A percentile compares a stretch with the other conserved stretches of the same genome.
Conservation (phyloP, 2,797 vertebrate genomes). For the Heliangelus exortis region DNA sequence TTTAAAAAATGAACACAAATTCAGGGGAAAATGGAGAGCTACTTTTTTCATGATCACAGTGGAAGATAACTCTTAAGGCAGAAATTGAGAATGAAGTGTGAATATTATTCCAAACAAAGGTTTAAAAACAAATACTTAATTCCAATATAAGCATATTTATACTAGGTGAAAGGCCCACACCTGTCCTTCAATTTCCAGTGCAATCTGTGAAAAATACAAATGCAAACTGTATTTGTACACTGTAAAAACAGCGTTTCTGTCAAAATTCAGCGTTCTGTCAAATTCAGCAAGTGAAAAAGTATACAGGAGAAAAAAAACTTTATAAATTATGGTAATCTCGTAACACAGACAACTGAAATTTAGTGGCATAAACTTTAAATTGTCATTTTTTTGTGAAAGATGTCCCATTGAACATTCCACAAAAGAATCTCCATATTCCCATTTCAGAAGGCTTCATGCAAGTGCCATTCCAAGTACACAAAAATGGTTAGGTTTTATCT, state of each 20-base stretch:
- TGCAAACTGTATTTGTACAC: too few relatives aligned
- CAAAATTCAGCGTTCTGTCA: too few relatives aligned
- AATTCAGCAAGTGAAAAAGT: background rate
- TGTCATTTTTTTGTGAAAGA: background rate
- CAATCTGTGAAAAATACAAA: background rate
- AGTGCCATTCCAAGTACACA: background rate
- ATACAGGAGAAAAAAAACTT: background rate
- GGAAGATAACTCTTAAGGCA: background rate
- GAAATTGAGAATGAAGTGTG: background rate
- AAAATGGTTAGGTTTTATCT: background rate
- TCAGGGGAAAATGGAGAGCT: background rate
- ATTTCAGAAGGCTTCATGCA: background rate
- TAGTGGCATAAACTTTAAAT: background rate
- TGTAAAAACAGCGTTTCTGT: too few relatives aligned
- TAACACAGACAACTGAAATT: background rate
- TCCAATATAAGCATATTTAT: background rate
- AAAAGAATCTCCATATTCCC: background rate
- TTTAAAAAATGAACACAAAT: background rate
- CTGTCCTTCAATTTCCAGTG: background rate
- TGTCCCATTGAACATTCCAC: background rate
- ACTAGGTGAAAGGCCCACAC: background rate
- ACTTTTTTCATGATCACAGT: background rate
- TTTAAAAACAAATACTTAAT: background rate
- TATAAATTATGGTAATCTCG: rapidly evolving
- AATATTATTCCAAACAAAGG: background rate